Percentiles rank a stretch among this genome's conserved stretches.
These are phyloP conservation scores for Stomatorhinus walkeri DNA, from an alignment of 2,797 vertebrate genomes.

Conservation along the genomic window DNA sequence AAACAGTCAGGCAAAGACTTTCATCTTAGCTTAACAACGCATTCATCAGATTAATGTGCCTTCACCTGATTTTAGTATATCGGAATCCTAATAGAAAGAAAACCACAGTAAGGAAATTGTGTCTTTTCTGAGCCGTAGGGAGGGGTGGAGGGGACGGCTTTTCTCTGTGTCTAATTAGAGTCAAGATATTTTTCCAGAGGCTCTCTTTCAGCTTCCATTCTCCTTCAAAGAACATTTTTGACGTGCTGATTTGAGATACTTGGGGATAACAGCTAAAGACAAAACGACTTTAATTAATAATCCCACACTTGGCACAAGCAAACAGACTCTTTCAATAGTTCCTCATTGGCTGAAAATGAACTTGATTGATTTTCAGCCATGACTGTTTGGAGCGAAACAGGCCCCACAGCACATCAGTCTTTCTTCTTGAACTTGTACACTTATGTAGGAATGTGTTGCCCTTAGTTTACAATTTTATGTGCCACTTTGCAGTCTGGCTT, in stretches of 20 bases:
- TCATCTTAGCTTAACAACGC: not conserved
- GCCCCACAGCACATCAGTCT: not conserved
- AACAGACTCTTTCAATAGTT: not conserved
- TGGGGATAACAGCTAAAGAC: not conserved
- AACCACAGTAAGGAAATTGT: not conserved
- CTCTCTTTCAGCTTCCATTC: not conserved
- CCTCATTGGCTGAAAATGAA: not conserved
- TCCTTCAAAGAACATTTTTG: not conserved
- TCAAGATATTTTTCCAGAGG: not conserved
- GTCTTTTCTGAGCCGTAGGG: not conserved
- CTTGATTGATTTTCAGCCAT: not conserved
- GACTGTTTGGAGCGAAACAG: not conserved
- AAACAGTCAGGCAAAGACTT: not conserved
- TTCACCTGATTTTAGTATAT: not conserved
- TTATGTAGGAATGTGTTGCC: not conserved
- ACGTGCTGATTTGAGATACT: not conserved
- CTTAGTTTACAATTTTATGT: not conserved
- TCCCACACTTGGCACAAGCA: not conserved
- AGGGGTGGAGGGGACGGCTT: not conserved
- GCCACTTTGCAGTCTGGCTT: not conserved
- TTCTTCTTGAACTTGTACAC: not conserved
- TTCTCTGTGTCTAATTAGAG: not conserved
- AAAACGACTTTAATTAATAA: not conserved
- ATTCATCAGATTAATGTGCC: not conserved
- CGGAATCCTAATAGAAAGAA: not conserved